phyloP scores from a whole-genome alignment of 2,797 vertebrate species.

The Fringilla coelebs region DNA sequence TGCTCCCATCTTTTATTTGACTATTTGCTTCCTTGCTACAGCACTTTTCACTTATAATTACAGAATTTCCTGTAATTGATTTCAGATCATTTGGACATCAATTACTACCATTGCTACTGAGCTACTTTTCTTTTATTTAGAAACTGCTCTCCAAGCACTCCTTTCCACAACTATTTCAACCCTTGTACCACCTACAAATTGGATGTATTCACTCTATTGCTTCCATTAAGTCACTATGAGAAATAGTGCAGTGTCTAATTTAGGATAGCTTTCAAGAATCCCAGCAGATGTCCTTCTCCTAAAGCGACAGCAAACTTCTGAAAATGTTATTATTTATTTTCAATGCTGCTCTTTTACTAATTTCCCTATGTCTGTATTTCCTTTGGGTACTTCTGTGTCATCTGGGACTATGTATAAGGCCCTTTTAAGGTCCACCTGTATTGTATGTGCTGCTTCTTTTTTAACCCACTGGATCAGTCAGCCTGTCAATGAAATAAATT shows the following conservation, averaged over 20 bases:
- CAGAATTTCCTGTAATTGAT: constrained; percentile 1
- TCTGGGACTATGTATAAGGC: background rate
- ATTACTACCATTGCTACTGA: background rate
- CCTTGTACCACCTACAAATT: background rate
- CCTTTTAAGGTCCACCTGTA: background rate
- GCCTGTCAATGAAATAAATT: background rate
- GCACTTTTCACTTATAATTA: constrained; percentile 11
- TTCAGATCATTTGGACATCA: constrained; percentile 26
- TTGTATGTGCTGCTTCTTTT: background rate
- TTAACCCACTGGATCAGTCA: background rate
- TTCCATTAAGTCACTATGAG: background rate
- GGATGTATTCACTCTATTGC: background rate
- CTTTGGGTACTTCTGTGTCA: background rate
- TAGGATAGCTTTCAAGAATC: background rate
- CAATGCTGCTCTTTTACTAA: background rate
- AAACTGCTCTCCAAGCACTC: constrained; percentile 30
- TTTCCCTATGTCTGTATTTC: background rate
- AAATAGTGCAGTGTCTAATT: background rate
- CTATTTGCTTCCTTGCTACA: constrained; percentile 26
- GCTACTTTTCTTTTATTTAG: background rate
- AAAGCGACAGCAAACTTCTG: background rate
- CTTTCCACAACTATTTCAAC: background rate
- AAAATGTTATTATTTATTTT: background rate
- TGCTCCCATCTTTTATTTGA: background rate
- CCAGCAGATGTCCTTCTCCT: background rate